These are phyloP conservation scores for Hirudinaria manillensis DNA, from an alignment of 2,888 invertebrate genomes.

Conservation along the genomic window DNA sequence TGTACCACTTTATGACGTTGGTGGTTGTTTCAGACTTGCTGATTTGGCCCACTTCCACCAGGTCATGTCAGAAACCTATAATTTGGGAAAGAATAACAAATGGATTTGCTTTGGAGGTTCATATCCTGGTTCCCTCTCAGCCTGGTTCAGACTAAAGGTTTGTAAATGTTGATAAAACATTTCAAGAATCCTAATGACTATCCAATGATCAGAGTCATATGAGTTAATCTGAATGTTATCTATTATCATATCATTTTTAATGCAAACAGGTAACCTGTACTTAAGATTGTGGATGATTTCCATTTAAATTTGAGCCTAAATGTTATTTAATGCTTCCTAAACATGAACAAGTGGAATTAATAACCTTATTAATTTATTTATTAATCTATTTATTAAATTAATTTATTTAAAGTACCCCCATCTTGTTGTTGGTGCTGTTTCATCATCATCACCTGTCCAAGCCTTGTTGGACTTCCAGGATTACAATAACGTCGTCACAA, in stretches of 20 bases:
- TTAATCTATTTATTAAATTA: too few species aligned
- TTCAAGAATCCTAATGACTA: background rate
- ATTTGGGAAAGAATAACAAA: slow-evolving; percentile 37
- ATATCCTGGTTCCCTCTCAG: slow-evolving; percentile 44
- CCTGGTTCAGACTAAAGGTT: slow-evolving; percentile 46
- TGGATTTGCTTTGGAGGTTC: slow-evolving; percentile 46
- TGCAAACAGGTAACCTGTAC: too few species aligned
- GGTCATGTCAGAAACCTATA: slow-evolving; percentile 37
- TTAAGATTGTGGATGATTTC: too few species aligned
- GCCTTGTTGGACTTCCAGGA: slow-evolving; percentile 44
- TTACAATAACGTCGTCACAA: slow-evolving; percentile 44
- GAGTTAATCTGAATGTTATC: too few species aligned
- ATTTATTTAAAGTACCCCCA: slow-evolving; percentile 44
- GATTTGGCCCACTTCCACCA: slow-evolving; percentile 43
- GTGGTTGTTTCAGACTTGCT: slow-evolving; percentile 40
- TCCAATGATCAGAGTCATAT: too few species aligned
- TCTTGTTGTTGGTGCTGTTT: slow-evolving; percentile 43
- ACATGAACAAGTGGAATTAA: too few species aligned
- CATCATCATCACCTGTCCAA: slow-evolving; percentile 45
- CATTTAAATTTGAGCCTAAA: too few species aligned
- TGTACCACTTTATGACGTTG: background rate
- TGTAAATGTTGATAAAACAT: background rate
- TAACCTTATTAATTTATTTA: too few species aligned
- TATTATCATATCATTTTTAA: too few species aligned
- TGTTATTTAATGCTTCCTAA: too few species aligned